Base-by-base conservation (phyloP, 2,113 vertebrate genomes). In the Chaetodon auriga region DNA sequence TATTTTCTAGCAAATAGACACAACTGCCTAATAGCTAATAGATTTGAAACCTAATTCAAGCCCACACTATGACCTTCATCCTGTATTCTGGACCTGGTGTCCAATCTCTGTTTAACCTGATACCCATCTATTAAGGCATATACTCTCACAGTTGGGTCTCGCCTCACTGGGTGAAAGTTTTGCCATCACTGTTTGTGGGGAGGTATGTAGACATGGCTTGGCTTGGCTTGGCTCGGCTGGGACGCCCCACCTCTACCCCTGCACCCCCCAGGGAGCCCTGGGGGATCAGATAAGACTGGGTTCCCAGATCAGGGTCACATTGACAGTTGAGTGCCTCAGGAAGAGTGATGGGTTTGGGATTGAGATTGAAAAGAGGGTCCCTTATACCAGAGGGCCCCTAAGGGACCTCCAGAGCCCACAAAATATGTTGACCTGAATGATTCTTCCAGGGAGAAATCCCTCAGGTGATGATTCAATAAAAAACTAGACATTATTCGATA, bases 311-410 rank as follows among this genome's bases (percentile, higher is more conserved):
- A 78, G 72, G 84, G 78, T 89, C 81, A 85, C 90, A 95, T 92
- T 94, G 92, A 94, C 93, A 94, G 87, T 89, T 94, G 90, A 91
- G 87, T 90, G 93, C 84, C 88, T 75, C 63, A 90, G 87, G 90
- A 93, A 93, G 94, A 95, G 78, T 94, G 94, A 95, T 95, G 93
- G 92, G 94, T 90, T 94, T 94, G 92, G 90, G 89, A 87, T 87
- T 88, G 84, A 49, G 83, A 91, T 84, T 87, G 72, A 85, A 70
- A 85, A 87, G 84, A 81, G 87, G 86, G 61, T 86, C 88, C 57
- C 70, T 86, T 80, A 63, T 55, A 72, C 71, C 68, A 3, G 48
- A 77, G 65, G 58, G 73, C 86, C 82, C 85, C 77, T 78, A 21
- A 75, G 93, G 89, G 89, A 82, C 83, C 51, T 16, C 46, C 6